Percentiles rank a stretch among this genome's conserved stretches.
Evolutionary conservation across 2,797 vertebrate species (phyloP).

Genomic region (Enteromius radiatus): DNA sequence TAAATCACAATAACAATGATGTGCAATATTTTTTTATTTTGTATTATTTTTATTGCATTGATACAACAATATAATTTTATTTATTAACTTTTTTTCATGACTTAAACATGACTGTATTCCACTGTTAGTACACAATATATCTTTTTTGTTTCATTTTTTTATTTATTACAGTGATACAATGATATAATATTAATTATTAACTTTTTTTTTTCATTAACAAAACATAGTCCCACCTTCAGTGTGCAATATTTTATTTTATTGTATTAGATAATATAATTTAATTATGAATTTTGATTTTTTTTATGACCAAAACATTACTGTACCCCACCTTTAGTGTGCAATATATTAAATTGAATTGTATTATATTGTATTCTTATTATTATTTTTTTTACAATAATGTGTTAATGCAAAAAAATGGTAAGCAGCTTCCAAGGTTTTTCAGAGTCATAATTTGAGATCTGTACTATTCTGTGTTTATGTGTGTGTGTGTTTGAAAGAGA

Average conservation of each 20-base stretch:
- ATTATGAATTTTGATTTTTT: too few relatives aligned
- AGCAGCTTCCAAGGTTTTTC: not conserved
- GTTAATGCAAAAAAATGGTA: not conserved
- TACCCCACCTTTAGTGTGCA: not conserved
- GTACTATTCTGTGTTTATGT: not conserved
- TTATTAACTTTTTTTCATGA: too few relatives aligned
- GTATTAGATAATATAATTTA: not conserved
- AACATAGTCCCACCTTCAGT: too few relatives aligned
- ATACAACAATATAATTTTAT: too few relatives aligned
- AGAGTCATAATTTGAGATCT: not conserved
- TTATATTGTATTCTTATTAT: not conserved
- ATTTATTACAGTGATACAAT: too few relatives aligned
- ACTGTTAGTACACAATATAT: too few relatives aligned
- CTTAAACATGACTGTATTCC: too few relatives aligned
- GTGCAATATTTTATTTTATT: not conserved
- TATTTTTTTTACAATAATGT: not conserved
- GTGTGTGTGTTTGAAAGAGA: not conserved
- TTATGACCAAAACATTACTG: not conserved
- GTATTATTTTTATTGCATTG: too few relatives aligned
- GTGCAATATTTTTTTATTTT: not conserved
- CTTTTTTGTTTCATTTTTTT: too few relatives aligned
- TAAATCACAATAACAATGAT: not conserved
- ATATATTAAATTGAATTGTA: not conserved
- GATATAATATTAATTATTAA: too few relatives aligned
- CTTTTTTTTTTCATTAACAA: too few relatives aligned